Evolutionary conservation across 2,797 vertebrate genomes (phyloP).

Genomic region (Sciurus carolinensis): DNA sequence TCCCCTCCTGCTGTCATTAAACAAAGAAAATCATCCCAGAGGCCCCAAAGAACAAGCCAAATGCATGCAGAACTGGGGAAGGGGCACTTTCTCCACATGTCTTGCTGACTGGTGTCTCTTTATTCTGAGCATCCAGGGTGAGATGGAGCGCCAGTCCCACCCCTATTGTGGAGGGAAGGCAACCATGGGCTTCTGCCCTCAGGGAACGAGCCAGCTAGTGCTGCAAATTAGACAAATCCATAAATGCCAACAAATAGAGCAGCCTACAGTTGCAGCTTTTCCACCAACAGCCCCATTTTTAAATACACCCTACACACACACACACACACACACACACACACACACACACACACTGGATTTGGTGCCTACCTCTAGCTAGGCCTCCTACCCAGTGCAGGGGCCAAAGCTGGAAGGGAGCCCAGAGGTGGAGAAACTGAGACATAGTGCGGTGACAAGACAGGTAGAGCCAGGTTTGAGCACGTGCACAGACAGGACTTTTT

Average conservation of each 20-base stretch:
- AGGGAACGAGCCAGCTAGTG: neutral
- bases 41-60: neutral
- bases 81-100: rapidly evolving
- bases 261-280: neutral
- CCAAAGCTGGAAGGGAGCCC: neutral
- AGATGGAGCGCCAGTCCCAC: neutral
- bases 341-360: neutral
- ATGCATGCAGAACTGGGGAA: neutral
- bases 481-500: rapidly evolving
- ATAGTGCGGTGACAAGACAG: rapidly evolving
- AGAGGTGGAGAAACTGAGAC: neutral
- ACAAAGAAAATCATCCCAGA: neutral
- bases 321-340: neutral
- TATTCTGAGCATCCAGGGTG: neutral
- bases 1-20: neutral
- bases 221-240: neutral
- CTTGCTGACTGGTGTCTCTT: neutral
- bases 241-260: neutral
- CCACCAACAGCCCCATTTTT: neutral
- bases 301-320: neutral
- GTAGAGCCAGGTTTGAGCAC: neutral
- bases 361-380: neutral
- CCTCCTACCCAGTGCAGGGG: neutral
- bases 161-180: neutral
- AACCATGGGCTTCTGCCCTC: neutral